Evolutionary conservation across 2,797 vertebrate species (phyloP).

Genomic region (Capromys pilorides): DNA sequence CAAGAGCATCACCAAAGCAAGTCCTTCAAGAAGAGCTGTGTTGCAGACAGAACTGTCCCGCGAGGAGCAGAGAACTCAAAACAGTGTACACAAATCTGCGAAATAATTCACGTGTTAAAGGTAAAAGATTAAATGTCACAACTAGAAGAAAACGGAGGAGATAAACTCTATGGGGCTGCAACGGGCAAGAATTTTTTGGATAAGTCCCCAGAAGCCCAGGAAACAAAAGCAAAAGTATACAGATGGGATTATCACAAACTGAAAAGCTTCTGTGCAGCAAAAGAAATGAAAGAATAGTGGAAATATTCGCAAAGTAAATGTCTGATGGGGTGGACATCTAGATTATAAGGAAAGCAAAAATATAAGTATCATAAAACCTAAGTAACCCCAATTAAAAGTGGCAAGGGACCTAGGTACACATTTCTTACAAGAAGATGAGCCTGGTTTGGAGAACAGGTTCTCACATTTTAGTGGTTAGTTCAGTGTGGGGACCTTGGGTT

Average conservation of each 20-base stretch:
- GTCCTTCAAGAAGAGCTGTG: neutral
- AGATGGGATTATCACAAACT: neutral
- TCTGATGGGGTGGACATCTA: neutral
- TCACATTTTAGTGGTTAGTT: neutral
- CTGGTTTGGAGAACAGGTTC: neutral
- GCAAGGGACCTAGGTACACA: neutral
- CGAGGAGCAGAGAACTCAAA: neutral
- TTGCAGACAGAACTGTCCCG: neutral
- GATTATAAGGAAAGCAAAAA: neutral
- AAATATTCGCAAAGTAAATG: neutral
- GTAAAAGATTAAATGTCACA: neutral
- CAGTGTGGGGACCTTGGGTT: neutral
- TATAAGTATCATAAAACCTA: neutral
- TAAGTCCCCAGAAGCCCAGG: neutral
- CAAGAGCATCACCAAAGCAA: neutral
- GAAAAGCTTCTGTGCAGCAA: neutral
- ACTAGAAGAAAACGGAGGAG: neutral
- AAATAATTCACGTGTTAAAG: neutral
- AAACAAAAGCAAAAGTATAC: neutral
- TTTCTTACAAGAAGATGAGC: neutral
- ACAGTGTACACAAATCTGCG: neutral
- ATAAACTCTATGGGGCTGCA: neutral
- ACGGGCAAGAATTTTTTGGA: neutral
- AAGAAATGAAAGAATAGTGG: neutral
- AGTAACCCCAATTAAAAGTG: neutral